Evolutionary conservation across 2,113 vertebrate genomes (phyloP).

Genomic region (Antigone vipio): DNA sequence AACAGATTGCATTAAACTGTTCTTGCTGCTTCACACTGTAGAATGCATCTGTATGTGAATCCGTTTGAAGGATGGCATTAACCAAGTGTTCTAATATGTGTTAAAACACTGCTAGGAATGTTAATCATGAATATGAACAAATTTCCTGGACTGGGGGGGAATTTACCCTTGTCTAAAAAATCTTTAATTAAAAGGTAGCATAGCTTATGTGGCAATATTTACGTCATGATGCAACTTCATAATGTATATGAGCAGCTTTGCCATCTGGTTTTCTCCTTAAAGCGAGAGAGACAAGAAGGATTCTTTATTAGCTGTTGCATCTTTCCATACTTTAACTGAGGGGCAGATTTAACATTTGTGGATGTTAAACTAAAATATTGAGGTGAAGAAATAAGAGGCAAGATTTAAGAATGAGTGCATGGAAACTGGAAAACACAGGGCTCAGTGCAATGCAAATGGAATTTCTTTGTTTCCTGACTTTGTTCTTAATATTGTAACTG

Average conservation of each 20-base stretch:
- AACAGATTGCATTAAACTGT: neutral
- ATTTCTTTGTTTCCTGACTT: neutral
- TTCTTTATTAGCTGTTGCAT: neutral
- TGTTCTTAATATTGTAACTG: neutral
- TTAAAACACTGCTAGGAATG: neutral
- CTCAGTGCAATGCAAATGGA: neutral
- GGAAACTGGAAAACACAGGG: neutral
- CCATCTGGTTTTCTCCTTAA: neutral
- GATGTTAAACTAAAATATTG: neutral
- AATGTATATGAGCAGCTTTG: neutral
- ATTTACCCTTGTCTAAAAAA: neutral
- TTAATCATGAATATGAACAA: neutral
- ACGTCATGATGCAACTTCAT: neutral
- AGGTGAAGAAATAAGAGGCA: neutral
- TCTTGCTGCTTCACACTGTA: neutral
- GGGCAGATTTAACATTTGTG: neutral
- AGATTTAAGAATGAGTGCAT: neutral
- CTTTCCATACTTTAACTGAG: neutral
- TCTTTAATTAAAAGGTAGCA: neutral
- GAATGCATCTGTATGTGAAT: neutral
- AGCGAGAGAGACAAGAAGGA: neutral
- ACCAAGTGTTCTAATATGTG: neutral
- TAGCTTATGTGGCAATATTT: neutral
- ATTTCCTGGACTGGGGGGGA: neutral
- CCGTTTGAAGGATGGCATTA: neutral